Conservation (phyloP, 2,797 vertebrate species). For the Poeciliopsis infans region DNA sequence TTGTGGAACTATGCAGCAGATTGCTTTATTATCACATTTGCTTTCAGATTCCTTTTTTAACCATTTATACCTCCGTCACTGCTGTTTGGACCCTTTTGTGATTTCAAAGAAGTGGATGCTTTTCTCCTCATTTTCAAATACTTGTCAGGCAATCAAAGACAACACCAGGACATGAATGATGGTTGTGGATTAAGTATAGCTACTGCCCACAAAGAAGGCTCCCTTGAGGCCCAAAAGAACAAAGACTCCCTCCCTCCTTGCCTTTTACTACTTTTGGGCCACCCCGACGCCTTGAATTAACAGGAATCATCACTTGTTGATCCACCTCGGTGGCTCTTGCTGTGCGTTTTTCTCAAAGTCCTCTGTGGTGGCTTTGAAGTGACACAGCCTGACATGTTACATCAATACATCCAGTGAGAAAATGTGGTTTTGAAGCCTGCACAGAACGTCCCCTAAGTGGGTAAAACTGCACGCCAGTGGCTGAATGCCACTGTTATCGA, state of each 20-base stretch:
- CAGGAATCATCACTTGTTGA: conserved; percentile 49
- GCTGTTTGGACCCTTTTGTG: background rate
- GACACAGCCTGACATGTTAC: conserved; percentile 51
- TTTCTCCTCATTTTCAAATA: conserved; percentile 12
- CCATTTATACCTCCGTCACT: background rate
- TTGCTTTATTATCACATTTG: background rate
- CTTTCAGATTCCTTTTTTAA: background rate
- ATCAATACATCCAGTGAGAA: conserved; percentile 31
- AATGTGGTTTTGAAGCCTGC: conserved; percentile 11
- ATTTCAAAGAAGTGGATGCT: background rate
- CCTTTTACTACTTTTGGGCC: conserved; percentile 21
- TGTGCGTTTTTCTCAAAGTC: conserved; percentile 4
- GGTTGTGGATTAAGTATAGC: background rate
- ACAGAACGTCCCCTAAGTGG: conserved; percentile 40
- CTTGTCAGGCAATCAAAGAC: background rate
- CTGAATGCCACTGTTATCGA: conserved; percentile 36
- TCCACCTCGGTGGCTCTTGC: conserved; percentile 44
- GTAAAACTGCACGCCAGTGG: conserved; percentile 32
- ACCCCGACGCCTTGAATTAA: conserved; percentile 25
- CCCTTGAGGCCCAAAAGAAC: conserved; percentile 11
- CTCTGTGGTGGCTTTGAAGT: conserved; percentile 39
- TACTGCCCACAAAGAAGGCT: conserved; percentile 1
- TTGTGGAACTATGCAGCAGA: conserved; percentile 7
- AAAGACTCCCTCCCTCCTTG: conserved; percentile 15
- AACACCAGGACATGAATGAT: background rate